Evolutionary conservation across 2,113 vertebrate species (phyloP), one percentile per base, ranked within the genome.

Genomic region (Tiliqua scincoides): DNA sequence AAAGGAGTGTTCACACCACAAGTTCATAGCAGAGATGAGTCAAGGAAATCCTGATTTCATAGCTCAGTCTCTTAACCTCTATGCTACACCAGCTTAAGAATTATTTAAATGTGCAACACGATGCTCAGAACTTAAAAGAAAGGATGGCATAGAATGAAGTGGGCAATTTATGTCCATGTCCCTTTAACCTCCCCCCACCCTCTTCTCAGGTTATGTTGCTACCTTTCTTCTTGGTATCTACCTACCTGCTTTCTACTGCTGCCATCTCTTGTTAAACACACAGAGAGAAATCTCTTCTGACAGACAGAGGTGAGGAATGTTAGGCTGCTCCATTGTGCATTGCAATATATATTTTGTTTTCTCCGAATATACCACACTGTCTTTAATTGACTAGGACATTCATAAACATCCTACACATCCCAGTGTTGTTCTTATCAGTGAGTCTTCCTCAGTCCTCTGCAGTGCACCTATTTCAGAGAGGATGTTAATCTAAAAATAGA

Each of bases 401-500:
- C 57, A 74, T 17, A 74, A 54, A 40, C n/a, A 61, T 71, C 52
- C 25, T 37, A 78, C 57, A 79, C 25, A 70, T 70, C 2, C 18
- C 12, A 61, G 63, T 40, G 61, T 76, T 84, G 43, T 76, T 76
- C 43, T 65, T 3, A 18, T 75, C 72, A 67, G 12, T 25, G 18
- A 37, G 37, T 25, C n/a, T n/a, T 85, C 17, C 30, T 85, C 48
- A 43, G 48, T 71, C 18, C 27, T 61, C 35, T 59, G 32, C 65
- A 78, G 65, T 40, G 12, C 43, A 70, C 35, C 40, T 70, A 70
- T 78, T 85, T 9, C 48, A 43, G 30, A 59, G 48, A 78, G 5
- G 27, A 40, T 70, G 75, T 18, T 40, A 43, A 62, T 85, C 67
- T 82, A 59, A 82, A 82, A 82, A 82, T 68, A 82, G 43, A 52